Evolutionary conservation across 2,888 invertebrate species (phyloP).

Genomic region (Portevinia maculata): DNA sequence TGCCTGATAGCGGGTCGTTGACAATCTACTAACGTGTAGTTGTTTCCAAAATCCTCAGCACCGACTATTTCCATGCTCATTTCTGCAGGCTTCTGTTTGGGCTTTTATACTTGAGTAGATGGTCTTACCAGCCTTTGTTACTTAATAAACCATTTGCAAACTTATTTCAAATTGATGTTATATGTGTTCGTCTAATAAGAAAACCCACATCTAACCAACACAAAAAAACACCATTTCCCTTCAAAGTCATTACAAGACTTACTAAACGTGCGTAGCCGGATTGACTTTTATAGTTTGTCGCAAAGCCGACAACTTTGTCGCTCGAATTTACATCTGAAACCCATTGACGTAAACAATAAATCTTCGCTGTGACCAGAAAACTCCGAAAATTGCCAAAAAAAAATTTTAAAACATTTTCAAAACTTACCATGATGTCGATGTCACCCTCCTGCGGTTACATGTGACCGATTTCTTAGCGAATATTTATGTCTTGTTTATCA

Average conservation of each 20-base stretch:
- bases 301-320: slow-evolving; percentile 37
- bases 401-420: slow-evolving; percentile 62
- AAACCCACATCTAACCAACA: no score
- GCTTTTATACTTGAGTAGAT: no score
- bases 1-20: no score
- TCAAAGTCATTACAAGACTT: slow-evolving; percentile 53
- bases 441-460: slow-evolving; percentile 32
- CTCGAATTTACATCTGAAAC: slow-evolving; percentile 61
- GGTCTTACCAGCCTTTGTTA: no score
- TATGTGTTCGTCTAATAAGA: no score
- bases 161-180: no score
- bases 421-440: not conserved
- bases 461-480: slow-evolving; percentile 48
- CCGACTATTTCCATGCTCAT: no score
- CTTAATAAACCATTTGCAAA: no score
- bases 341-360: slow-evolving; percentile 60
- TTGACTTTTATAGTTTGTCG: slow-evolving; percentile 38
- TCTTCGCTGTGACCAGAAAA: slow-evolving; percentile 54
- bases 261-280: slow-evolving; percentile 60
- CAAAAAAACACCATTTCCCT: no score
- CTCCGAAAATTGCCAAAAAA: slow-evolving; percentile 68
- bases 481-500: slow-evolving; percentile 50
- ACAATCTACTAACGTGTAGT: no score
- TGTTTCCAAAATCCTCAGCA: no score
- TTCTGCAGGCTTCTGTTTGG: no score